Evolutionary conservation across 2,113 vertebrate species (phyloP), one percentile per base, ranked within the genome.

Genomic region (Herpetotheres cachinnans): DNA sequence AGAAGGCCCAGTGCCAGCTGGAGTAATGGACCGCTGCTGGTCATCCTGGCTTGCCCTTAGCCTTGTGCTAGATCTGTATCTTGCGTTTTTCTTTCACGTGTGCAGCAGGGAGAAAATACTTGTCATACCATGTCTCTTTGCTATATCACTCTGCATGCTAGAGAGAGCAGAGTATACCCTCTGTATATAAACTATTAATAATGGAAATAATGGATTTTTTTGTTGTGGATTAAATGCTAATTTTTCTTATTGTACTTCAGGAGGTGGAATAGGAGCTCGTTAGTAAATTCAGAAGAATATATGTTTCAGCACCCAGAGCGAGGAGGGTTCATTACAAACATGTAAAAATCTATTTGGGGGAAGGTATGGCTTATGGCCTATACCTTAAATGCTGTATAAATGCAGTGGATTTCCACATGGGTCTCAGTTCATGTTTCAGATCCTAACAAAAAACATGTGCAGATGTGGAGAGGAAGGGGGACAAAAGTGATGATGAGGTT

Each of bases 111-210:
- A 61, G 26, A 29, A 16, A 47, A 22, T 1, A 16, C 29, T 10
- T 15, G 36, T 30, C 59, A 6, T 44, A 22, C 8, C 0, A 0
- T 26, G 3, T 47, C 11, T 34, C 46, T 34, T 12, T 34, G 26
- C 46, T 72, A 5, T 27, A 52, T 74, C 14, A 0, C 49, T 16
- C 15, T 2, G n/a, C 1, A 0, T 13, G 20, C 22, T 17, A 42
- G 26, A 13, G 17, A 20, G 9, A 26, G 40, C 42, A 8, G 36
- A 24, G 32, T 9, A 21, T 1, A n/a, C 20, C 32, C 46, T 36
- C 32, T 61, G 29, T 13, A 1, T 17, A 14, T 4, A 72, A 44
- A 9, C 32, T 10, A 1, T 36, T 58, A 49, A 12, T 26, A 16
- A 40, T 18, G 24, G 74, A n/a, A 86, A 40, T 20, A 21, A 13